Percentiles rank a stretch among this genome's conserved stretches.
Evolutionary conservation across 2,888 invertebrate genomes (phyloP).

Genomic region (Homarus gammarus): DNA sequence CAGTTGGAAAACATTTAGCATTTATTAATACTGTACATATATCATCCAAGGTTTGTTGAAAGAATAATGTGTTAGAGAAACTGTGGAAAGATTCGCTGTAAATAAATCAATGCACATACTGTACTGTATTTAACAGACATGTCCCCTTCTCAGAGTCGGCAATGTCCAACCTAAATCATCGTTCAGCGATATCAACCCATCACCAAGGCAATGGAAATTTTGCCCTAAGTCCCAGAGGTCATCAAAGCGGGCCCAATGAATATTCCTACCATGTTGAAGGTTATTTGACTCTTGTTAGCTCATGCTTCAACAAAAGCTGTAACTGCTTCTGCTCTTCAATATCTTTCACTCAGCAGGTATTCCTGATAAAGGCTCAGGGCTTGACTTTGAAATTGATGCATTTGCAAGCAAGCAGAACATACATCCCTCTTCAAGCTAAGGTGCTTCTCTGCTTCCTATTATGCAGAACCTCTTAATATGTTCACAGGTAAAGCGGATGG

Average conservation of each 20-base stretch:
- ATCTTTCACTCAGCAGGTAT: not conserved
- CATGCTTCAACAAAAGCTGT: not conserved
- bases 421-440: constrained; percentile 23
- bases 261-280: constrained; percentile 1
- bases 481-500: constrained; percentile 65
- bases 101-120: not conserved
- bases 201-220: not conserved
- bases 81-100: not conserved
- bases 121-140: constrained; percentile 13
- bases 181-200: not conserved
- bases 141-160: not conserved
- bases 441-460: constrained; percentile 42
- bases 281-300: not conserved
- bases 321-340: not conserved
- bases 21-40: too few relatives aligned
- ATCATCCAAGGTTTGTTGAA: not conserved
- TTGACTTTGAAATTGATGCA: constrained; percentile 22
- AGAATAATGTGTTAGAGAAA: not conserved
- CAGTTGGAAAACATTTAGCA: too few relatives aligned
- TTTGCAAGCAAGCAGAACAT: constrained; percentile 31
- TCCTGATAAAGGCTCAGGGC: not conserved
- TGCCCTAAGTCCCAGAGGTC: not conserved
- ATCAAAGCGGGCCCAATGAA: not conserved
- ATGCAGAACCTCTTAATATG: constrained; percentile 45
- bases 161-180: not conserved